A percentile compares a stretch with the other conserved stretches of the same genome.
These are phyloP conservation scores for Hipparchia sbordonii DNA, from an alignment of 2,888 invertebrate genomes.

Conservation along the genomic window DNA sequence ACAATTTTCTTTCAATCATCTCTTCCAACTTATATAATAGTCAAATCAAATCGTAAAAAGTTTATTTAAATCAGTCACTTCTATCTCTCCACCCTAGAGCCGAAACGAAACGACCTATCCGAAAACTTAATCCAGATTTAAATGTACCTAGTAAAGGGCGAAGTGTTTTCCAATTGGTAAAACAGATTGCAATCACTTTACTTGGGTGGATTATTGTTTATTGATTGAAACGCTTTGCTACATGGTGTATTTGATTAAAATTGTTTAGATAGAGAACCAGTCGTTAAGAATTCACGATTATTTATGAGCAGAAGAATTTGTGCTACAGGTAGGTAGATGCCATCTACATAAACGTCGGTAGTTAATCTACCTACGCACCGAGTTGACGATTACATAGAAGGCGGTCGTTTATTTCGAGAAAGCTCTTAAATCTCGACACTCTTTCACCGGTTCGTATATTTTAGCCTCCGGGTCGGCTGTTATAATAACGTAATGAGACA, in stretches of 20 bases:
- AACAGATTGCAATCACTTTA: no score
- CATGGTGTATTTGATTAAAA: neutral
- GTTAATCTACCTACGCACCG: conserved; percentile 42
- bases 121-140: no score
- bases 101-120: no score
- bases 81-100: no score
- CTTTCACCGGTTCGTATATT: conserved; percentile 14
- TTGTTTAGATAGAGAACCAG: no score
- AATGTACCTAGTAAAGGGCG: no score
- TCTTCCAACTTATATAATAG: no score
- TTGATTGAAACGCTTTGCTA: neutral
- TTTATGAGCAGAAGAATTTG: conserved; percentile 1
- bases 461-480: conserved; percentile 15
- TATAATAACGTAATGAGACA: conserved; percentile 18
- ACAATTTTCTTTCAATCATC: no score
- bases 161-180: no score
- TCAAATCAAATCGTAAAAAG: no score
- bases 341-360: neutral
- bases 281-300: neutral
- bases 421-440: conserved; percentile 31
- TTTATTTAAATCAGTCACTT: no score
- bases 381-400: conserved; percentile 51
- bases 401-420: conserved; percentile 51
- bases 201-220: no score
- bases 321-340: neutral